phyloP scores from a whole-genome alignment of 1,140 invertebrate genomes.

The Diuraphis noxia region DNA sequence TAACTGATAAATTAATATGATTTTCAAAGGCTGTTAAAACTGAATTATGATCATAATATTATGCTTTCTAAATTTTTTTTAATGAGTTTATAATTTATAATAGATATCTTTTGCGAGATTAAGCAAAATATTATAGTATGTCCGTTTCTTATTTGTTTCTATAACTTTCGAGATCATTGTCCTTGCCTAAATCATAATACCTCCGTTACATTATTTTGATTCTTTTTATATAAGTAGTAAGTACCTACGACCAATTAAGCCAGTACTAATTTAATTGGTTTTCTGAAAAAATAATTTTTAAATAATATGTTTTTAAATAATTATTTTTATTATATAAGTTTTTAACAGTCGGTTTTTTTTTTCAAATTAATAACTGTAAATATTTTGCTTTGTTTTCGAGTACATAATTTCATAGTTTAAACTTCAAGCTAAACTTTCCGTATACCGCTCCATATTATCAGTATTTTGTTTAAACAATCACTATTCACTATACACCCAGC shows the following conservation, averaged over 20 bases:
- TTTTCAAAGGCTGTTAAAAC: not conserved
- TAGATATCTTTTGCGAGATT: too few relatives aligned
- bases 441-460: not conserved
- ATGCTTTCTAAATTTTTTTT: too few relatives aligned
- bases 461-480: constrained; percentile 26
- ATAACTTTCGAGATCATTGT: not conserved
- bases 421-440: not conserved
- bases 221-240: too few relatives aligned
- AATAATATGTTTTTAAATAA: not conserved
- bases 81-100: not conserved
- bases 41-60: not conserved
- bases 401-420: not conserved
- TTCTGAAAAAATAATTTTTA: not conserved
- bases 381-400: not conserved
- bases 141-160: not conserved
- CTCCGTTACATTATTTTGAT: too few relatives aligned
- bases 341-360: not conserved
- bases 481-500: not conserved
- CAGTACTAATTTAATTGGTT: not conserved
- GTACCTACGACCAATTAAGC: not conserved
- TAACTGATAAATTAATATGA: not conserved
- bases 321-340: not conserved
- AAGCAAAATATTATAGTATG: too few relatives aligned
- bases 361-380: not conserved
- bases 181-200: too few relatives aligned